A percentile compares a stretch with the other conserved stretches of the same genome.
Evolutionary conservation across 1,140 invertebrate genomes (phyloP).

Genomic region (Drosophila kikkawai): DNA sequence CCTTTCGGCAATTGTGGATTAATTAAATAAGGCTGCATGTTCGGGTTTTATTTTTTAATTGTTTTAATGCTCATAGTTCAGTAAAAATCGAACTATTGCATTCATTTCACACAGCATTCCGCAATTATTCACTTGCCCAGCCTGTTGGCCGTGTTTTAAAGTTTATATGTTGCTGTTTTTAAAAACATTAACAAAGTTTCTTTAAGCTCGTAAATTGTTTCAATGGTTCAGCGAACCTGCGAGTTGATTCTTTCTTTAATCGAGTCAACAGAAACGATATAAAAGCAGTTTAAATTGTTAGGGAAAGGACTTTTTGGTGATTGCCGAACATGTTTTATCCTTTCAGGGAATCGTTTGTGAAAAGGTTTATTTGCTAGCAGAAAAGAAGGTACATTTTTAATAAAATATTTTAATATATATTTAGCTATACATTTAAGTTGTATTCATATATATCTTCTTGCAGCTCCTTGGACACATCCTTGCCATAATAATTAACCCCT

Average conservation of each 20-base stretch:
- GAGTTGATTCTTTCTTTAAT: slow-evolving; percentile 50
- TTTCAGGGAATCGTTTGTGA: background rate
- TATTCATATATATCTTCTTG: background rate
- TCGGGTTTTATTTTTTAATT: slow-evolving; percentile 12
- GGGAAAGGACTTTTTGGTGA: slow-evolving; percentile 13
- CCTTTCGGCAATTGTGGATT: slow-evolving; percentile 35
- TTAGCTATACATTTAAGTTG: background rate
- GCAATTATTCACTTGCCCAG: slow-evolving; percentile 4
- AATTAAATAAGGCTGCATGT: slow-evolving; percentile 55
- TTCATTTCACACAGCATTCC: slow-evolving; percentile 24
- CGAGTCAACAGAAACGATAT: slow-evolving; percentile 50
- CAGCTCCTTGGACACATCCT: background rate
- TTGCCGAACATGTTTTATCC: background rate
- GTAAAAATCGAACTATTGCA: slow-evolving; percentile 36
- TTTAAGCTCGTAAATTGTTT: slow-evolving; percentile 51
- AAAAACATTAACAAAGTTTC: slow-evolving; percentile 10
- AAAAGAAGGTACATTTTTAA: too few species aligned
- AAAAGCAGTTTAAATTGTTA: slow-evolving; percentile 44
- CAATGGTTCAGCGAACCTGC: slow-evolving; percentile 51
- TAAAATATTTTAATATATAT: background rate
- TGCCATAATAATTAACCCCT: background rate
- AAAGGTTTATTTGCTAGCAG: background rate
- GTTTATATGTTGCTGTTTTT: slow-evolving; percentile 14
- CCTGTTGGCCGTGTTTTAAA: background rate
- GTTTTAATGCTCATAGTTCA: slow-evolving; percentile 13